phyloP scores from a whole-genome alignment of 2,888 invertebrate genomes.

The Lymantria dispar region DNA sequence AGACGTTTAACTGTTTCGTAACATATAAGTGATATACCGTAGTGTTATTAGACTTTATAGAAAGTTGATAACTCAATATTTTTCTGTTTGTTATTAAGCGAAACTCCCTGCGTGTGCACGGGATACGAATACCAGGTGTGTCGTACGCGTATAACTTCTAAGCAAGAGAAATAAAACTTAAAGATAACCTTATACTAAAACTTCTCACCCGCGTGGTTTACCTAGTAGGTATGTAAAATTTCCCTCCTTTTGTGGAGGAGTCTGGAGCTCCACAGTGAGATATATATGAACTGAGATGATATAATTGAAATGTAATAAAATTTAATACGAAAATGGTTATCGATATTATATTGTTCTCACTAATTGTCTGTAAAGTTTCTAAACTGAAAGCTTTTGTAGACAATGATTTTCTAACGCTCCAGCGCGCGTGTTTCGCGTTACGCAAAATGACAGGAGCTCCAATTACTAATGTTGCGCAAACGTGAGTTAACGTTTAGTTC shows the following conservation, averaged over 20 bases:
- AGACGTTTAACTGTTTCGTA: background rate
- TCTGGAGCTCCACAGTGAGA: too few relatives aligned
- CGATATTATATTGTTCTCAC: constrained; percentile 27
- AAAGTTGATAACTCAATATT: background rate
- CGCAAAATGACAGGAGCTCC: constrained; percentile 43
- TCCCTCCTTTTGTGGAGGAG: too few relatives aligned
- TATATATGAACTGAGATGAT: too few relatives aligned
- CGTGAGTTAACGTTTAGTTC: constrained; percentile 23
- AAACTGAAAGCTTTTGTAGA: constrained; percentile 27
- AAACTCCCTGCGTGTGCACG: too few relatives aligned
- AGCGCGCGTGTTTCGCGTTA: constrained; percentile 37
- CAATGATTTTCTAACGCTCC: constrained; percentile 39
- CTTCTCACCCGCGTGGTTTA: too few relatives aligned
- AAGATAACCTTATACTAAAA: too few relatives aligned
- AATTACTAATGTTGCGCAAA: constrained; percentile 55
- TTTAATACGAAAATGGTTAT: constrained; percentile 11
- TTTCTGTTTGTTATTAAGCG: background rate
- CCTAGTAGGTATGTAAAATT: too few relatives aligned
- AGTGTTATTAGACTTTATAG: background rate
- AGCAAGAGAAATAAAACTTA: too few relatives aligned
- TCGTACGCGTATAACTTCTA: too few relatives aligned
- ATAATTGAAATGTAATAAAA: background rate
- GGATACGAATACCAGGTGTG: too few relatives aligned
- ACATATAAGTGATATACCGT: background rate
- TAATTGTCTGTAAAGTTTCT: constrained; percentile 26